Evolutionary conservation across 30 jellyfish, hydroid and myxozoan species (phyloP).

Genomic region (Nemopilema nomurai): DNA sequence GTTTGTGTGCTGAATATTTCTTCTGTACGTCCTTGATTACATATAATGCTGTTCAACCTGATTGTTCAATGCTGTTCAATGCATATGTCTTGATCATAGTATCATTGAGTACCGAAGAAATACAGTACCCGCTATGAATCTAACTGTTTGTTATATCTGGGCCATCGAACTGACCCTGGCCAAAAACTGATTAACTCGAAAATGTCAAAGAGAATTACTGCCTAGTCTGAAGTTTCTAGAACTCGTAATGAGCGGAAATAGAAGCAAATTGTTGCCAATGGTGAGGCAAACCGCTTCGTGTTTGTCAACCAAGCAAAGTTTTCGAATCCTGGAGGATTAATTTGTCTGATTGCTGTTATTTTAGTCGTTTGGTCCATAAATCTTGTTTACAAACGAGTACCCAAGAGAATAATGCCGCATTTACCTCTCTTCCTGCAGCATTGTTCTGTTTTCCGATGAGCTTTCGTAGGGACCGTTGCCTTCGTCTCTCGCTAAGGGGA

Average conservation of each 20-base stretch:
- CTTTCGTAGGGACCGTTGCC: conserved; percentile 56
- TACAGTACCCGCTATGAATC: background rate
- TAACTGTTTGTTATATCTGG: background rate
- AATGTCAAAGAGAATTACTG: background rate
- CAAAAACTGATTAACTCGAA: background rate
- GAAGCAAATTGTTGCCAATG: background rate
- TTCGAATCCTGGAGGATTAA: background rate
- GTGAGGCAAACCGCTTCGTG: background rate
- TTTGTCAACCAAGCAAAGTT: background rate
- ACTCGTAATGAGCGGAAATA: background rate
- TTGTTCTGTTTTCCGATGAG: conserved; percentile 65
- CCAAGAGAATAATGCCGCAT: background rate
- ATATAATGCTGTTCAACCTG: too few species aligned
- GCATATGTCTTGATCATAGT: too few species aligned
- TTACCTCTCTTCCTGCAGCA: conserved; percentile 78
- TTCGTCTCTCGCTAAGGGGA: conserved; percentile 58
- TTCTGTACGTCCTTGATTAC: too few species aligned
- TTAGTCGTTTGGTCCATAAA: background rate
- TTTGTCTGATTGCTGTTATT: background rate
- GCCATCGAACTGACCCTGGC: background rate
- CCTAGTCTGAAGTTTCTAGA: background rate
- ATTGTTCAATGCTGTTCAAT: too few species aligned
- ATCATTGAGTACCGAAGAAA: too few species aligned
- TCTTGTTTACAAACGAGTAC: background rate
- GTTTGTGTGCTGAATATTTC: too few species aligned